These are phyloP conservation scores for Heptranchias perlo DNA, from an alignment of 2,113 vertebrate species.

Conservation along the genomic window DNA sequence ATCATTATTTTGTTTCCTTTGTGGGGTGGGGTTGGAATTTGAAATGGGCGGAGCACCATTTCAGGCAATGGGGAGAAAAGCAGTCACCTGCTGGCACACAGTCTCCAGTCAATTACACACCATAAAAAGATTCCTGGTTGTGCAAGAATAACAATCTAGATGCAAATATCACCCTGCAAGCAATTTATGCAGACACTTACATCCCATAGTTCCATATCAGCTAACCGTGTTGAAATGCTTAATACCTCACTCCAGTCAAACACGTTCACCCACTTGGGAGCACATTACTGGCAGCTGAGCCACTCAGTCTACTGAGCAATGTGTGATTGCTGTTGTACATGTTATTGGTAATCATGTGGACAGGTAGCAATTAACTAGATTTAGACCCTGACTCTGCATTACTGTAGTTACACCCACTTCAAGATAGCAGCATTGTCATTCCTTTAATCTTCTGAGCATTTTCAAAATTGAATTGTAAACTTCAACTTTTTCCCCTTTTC, in stretches of 20 bases:
- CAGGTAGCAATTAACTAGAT: constrained; percentile 5
- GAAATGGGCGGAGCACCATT: neutral
- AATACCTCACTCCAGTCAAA: neutral
- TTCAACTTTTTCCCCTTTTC: neutral
- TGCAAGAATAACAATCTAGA: neutral
- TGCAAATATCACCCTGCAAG: neutral
- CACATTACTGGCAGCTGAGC: neutral
- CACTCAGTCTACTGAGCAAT: neutral
- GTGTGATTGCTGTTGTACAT: neutral
- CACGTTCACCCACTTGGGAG: neutral
- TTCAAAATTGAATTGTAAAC: neutral
- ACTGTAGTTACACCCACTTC: neutral
- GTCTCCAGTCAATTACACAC: neutral
- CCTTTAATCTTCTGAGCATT: neutral
- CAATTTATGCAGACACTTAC: neutral
- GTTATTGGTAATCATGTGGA: neutral
- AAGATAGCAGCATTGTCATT: neutral
- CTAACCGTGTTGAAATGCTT: neutral
- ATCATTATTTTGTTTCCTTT: neutral
- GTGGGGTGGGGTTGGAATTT: neutral
- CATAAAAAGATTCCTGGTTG: neutral
- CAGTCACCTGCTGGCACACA: neutral
- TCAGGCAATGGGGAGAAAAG: neutral
- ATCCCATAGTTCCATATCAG: neutral
- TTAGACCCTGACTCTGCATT: neutral